Evolutionary conservation across 2,888 invertebrate species (phyloP).

Genomic region (Tillus elongatus): DNA sequence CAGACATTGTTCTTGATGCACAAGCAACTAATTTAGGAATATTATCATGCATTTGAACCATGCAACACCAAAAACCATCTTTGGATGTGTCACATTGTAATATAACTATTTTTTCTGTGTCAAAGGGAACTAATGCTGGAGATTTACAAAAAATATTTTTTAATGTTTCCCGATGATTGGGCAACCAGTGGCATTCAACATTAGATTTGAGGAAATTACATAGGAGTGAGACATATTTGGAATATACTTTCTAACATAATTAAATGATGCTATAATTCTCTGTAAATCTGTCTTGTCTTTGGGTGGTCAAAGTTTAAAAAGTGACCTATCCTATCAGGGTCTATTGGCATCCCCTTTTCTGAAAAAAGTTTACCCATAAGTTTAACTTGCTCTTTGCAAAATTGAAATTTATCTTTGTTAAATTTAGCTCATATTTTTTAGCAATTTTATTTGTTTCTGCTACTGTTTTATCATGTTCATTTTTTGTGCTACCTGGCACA

Average conservation of each 20-base stretch:
- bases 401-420: slow-evolving; percentile 20
- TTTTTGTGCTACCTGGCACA: slow-evolving; percentile 11
- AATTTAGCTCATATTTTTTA: slow-evolving; percentile 16
- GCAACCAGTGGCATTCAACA: slow-evolving; percentile 18
- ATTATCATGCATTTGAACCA: slow-evolving; percentile 18
- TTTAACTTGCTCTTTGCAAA: slow-evolving; percentile 15
- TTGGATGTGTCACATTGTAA: slow-evolving; percentile 20
- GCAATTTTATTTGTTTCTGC: slow-evolving; percentile 15
- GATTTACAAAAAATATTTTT: slow-evolving; percentile 16
- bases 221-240: slow-evolving; percentile 17
- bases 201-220: slow-evolving; percentile 19
- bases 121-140: slow-evolving; percentile 19
- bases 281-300: slow-evolving; percentile 1
- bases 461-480: slow-evolving; percentile 18
- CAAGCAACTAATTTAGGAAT: slow-evolving; percentile 16
- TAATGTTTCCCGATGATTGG: slow-evolving; percentile 17
- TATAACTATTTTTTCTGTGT: slow-evolving; percentile 16
- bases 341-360: slow-evolving; percentile 7
- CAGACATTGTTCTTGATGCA: slow-evolving; percentile 16
- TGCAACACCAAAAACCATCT: slow-evolving; percentile 19
- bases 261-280: slow-evolving; percentile 10
- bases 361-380: slow-evolving; percentile 11
- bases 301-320: slow-evolving; percentile 1
- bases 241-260: slow-evolving; percentile 13
- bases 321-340: slow-evolving; percentile 4